Percentiles rank a stretch among this genome's conserved stretches.
These are phyloP conservation scores for Lindbergichthys nudifrons DNA, from an alignment of 2,797 vertebrate species.

Conservation along the genomic window DNA sequence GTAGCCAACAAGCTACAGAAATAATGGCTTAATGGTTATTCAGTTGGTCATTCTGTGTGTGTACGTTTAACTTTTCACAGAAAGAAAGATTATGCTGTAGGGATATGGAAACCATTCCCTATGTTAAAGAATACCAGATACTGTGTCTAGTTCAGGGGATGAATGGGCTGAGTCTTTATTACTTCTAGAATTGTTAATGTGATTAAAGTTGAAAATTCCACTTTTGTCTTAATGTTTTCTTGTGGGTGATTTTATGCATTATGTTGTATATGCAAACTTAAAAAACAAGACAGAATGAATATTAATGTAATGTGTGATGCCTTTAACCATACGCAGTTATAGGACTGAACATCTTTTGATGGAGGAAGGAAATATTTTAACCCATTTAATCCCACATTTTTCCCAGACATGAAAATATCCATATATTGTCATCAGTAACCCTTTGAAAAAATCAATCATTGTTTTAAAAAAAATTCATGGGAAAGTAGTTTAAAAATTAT, in stretches of 20 bases:
- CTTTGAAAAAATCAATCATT: too few relatives aligned
- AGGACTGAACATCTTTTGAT: too few relatives aligned
- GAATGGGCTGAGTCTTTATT: slow-evolving; percentile 43
- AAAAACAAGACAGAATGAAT: not conserved
- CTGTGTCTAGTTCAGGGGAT: slow-evolving; percentile 49
- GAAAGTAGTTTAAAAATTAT: too few relatives aligned
- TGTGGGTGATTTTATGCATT: slow-evolving; percentile 1
- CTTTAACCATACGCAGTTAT: not conserved
- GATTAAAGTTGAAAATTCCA: slow-evolving; percentile 68
- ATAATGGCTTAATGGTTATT: slow-evolving; percentile 41
- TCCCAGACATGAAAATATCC: too few relatives aligned
- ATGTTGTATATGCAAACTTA: not conserved
- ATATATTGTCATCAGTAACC: too few relatives aligned
- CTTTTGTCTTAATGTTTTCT: slow-evolving; percentile 12
- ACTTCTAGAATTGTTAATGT: slow-evolving; percentile 59
- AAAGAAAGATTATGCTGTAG: slow-evolving; percentile 35
- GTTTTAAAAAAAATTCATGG: too few relatives aligned
- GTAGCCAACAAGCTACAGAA: slow-evolving; percentile 47
- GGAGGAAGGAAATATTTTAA: too few relatives aligned
- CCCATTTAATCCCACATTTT: too few relatives aligned
- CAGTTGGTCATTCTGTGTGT: slow-evolving; percentile 50
- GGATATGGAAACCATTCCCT: slow-evolving; percentile 38
- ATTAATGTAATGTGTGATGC: not conserved
- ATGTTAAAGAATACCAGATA: slow-evolving; percentile 58
- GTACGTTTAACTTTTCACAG: slow-evolving; percentile 42